These are phyloP conservation scores for Valencia hispanica DNA, from an alignment of 2,797 vertebrate genomes.

Conservation along the genomic window DNA sequence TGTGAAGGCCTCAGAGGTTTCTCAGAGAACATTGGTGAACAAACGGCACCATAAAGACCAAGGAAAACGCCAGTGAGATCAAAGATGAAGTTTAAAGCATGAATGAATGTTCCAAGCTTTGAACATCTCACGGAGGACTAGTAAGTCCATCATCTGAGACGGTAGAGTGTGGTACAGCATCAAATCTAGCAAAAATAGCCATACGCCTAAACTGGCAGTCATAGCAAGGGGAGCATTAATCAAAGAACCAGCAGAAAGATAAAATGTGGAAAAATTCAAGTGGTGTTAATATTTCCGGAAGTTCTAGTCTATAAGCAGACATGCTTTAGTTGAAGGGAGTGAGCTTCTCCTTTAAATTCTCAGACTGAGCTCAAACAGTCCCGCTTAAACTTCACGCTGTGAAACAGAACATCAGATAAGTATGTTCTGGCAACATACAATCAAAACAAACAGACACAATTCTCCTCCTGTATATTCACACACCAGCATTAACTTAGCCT, in stretches of 20 bases:
- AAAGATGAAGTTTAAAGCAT: neutral
- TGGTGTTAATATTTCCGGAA: neutral
- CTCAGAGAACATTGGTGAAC: neutral
- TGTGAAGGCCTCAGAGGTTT: neutral
- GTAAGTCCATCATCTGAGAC: neutral
- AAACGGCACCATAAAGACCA: no score
- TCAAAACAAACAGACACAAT: slow-evolving; percentile 44
- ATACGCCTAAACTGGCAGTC: neutral
- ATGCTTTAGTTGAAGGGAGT: slow-evolving; percentile 18
- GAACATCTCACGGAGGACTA: neutral
- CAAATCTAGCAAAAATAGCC: neutral
- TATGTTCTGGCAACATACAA: slow-evolving; percentile 44
- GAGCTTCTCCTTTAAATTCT: slow-evolving; percentile 14
- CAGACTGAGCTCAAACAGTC: neutral
- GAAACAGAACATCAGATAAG: slow-evolving; percentile 21
- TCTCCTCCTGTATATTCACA: slow-evolving; percentile 48
- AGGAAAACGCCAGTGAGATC: neutral
- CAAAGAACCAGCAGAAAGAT: neutral
- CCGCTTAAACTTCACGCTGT: slow-evolving; percentile 23
- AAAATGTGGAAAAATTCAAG: neutral
- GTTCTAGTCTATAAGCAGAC: neutral
- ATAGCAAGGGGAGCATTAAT: neutral
- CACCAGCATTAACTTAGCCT: slow-evolving; percentile 51
- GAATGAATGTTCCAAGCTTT: neutral
- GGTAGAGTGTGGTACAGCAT: neutral